Evolutionary conservation across 2,888 invertebrate genomes (phyloP).

Genomic region (Epistrophe eligans): DNA sequence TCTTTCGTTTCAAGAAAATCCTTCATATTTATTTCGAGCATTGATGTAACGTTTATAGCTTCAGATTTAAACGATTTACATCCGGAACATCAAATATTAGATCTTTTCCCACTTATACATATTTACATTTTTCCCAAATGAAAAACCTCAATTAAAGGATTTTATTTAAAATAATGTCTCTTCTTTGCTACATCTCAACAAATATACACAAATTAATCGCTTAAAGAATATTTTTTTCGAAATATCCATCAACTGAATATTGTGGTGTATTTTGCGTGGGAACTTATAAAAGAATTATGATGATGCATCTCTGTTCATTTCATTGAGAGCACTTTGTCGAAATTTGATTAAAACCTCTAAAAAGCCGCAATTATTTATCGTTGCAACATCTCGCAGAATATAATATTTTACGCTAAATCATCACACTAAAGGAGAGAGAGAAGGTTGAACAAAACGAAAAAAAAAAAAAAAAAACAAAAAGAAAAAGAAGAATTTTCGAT

Average conservation of each 20-base stretch:
- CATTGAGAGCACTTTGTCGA: slow-evolving; percentile 51
- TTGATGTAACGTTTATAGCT: neutral
- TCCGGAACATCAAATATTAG: neutral
- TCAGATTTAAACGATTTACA: neutral
- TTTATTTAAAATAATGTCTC: slow-evolving; percentile 3
- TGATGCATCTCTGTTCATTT: slow-evolving; percentile 15
- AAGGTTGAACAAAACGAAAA: slow-evolving; percentile 8
- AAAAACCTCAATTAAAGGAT: slow-evolving; percentile 36
- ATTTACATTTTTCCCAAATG: neutral
- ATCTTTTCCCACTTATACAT: neutral
- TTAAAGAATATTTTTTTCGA: neutral
- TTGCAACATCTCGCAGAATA: slow-evolving; percentile 43
- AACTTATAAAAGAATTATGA: slow-evolving; percentile 10
- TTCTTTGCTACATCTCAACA: neutral
- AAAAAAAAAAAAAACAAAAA: neutral
- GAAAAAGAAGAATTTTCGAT: neutral
- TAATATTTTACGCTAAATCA: slow-evolving; percentile 52
- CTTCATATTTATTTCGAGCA: no score
- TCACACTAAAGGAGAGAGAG: slow-evolving; percentile 40
- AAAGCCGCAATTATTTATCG: slow-evolving; percentile 66
- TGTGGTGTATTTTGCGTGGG: slow-evolving; percentile 46
- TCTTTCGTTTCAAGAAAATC: no score
- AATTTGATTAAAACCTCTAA: slow-evolving; percentile 67
- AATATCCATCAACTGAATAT: slow-evolving; percentile 39
- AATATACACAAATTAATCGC: slow-evolving; percentile 5